Conservation (phyloP, 92 coral and sea anemone genomes). For the Porites rus region DNA sequence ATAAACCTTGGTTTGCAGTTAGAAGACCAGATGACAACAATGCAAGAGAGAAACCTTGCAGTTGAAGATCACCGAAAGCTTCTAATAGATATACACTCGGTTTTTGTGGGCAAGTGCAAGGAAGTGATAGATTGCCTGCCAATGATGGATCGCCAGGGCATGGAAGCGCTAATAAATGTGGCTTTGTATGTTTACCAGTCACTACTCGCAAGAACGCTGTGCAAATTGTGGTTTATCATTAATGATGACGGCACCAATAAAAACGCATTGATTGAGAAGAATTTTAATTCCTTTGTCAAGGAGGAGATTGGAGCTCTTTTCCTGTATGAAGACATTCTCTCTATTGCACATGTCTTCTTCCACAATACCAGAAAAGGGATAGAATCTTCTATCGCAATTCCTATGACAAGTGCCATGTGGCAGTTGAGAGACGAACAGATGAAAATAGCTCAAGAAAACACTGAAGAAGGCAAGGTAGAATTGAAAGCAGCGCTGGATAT, state of each 20-base stretch:
- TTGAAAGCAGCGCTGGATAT: background rate
- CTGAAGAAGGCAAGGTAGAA: background rate
- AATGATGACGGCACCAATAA: background rate
- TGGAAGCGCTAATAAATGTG: slow-evolving; percentile 22
- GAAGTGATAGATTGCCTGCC: slow-evolving; percentile 47
- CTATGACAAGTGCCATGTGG: slow-evolving; percentile 41
- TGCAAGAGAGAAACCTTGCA: slow-evolving; percentile 53
- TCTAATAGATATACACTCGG: slow-evolving; percentile 22
- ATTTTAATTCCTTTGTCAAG: slow-evolving; percentile 50
- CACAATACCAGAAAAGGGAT: slow-evolving; percentile 5
- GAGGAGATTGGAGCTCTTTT: slow-evolving; percentile 15
- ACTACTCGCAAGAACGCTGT: slow-evolving; percentile 68
- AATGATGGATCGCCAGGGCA: slow-evolving; percentile 5
- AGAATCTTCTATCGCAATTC: slow-evolving; percentile 48
- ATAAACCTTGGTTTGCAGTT: slow-evolving; percentile 23
- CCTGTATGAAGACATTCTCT: slow-evolving; percentile 41
- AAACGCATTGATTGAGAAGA: slow-evolving; percentile 29
- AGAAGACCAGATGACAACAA: slow-evolving; percentile 11
- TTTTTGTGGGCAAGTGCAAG: slow-evolving; percentile 60
- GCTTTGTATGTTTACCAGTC: slow-evolving; percentile 68
- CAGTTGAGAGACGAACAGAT: slow-evolving; percentile 31
- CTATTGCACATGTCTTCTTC: slow-evolving; percentile 26
- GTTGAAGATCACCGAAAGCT: slow-evolving; percentile 25
- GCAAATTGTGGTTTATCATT: slow-evolving; percentile 56
- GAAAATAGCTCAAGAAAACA: slow-evolving; percentile 5